phyloP scores from a whole-genome alignment of 2,113 vertebrate species.

The Nycticebus coucang region DNA sequence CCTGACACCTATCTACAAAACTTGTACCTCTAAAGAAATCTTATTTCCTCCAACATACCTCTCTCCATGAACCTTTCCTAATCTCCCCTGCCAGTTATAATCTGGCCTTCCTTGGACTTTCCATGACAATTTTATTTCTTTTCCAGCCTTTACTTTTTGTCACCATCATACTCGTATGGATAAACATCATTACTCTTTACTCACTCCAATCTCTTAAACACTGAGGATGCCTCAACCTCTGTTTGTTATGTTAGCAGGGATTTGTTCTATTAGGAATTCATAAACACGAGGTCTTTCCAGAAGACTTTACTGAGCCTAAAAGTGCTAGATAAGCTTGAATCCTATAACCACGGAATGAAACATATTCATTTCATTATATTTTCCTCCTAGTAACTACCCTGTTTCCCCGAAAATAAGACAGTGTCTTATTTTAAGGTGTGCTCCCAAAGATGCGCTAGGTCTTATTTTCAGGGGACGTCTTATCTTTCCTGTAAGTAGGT shows the following conservation, averaged over 20 bases:
- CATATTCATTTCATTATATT: not conserved
- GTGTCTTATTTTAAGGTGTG: too few species aligned
- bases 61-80: not conserved
- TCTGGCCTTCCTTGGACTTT: not conserved
- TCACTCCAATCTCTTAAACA: not conserved
- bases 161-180: not conserved
- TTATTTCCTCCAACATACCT: not conserved
- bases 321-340: not conserved
- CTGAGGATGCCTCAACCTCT: not conserved
- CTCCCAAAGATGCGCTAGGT: too few species aligned
- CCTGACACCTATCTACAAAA: not conserved
- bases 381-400: not conserved
- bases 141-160: not conserved
- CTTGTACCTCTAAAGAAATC: not conserved
- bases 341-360: not conserved
- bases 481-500: too few species aligned
- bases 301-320: not conserved
- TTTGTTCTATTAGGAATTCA: not conserved
- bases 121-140: not conserved
- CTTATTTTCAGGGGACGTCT: too few species aligned
- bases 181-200: not conserved
- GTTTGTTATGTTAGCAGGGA: not conserved
- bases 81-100: not conserved
- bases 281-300: not conserved
- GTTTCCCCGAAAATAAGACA: too few species aligned